Percentiles rank a stretch among this genome's conserved stretches.
Evolutionary conservation across 2,113 vertebrate genomes (phyloP).

Genomic region (Psilopogon haemacephalus): DNA sequence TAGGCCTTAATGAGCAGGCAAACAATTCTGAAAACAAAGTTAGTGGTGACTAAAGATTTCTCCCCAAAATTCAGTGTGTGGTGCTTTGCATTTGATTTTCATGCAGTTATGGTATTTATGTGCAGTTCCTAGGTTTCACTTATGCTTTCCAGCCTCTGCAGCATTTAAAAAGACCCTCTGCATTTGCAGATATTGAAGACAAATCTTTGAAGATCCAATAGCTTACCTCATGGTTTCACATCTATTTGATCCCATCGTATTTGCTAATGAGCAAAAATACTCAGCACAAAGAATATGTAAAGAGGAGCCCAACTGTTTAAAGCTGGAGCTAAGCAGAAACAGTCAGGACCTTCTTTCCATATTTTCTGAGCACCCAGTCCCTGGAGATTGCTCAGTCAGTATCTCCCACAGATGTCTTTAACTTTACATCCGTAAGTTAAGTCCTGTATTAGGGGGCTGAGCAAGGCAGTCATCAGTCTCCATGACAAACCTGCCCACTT

Average conservation of each 20-base stretch:
- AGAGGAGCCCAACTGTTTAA: neutral
- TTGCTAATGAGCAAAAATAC: neutral
- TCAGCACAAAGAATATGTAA: neutral
- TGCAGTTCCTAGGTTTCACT: neutral
- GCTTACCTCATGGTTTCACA: neutral
- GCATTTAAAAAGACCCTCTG: neutral
- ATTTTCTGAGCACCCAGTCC: neutral
- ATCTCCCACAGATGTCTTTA: neutral
- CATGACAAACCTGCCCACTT: neutral
- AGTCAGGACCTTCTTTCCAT: neutral
- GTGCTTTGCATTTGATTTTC: neutral
- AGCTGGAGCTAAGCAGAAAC: neutral
- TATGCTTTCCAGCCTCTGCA: neutral
- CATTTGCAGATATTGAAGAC: neutral
- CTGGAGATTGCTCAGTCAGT: neutral
- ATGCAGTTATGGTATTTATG: neutral
- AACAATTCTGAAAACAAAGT: neutral
- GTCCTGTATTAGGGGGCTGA: rapidly evolving
- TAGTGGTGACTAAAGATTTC: neutral
- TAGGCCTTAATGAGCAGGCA: neutral
- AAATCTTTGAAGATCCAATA: neutral
- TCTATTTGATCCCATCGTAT: neutral
- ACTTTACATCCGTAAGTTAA: neutral
- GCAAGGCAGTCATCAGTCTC: neutral
- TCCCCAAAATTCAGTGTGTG: neutral